A percentile compares a stretch with the other conserved stretches of the same genome.
Evolutionary conservation across 2,888 invertebrate genomes (phyloP).

Genomic region (Tromatobia lineatoria): DNA sequence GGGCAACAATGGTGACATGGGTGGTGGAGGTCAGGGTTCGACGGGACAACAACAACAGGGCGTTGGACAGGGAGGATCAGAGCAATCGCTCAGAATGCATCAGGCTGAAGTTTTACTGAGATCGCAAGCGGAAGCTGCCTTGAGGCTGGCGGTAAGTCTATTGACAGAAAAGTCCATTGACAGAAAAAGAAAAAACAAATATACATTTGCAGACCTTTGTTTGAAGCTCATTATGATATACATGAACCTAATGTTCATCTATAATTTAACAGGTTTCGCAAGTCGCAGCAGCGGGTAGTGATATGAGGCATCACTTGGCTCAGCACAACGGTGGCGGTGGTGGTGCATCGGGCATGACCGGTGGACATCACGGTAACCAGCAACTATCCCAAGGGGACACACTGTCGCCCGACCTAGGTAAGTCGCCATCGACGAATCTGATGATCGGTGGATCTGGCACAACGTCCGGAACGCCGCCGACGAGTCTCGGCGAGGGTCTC

Average conservation of each 20-base stretch:
- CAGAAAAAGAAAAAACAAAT: background rate
- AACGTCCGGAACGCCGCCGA: constrained; percentile 66
- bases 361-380: constrained; percentile 83
- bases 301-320: constrained; percentile 84
- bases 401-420: constrained; percentile 83
- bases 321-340: constrained; percentile 83
- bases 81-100: constrained; percentile 88
- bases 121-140: constrained; percentile 94
- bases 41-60: constrained; percentile 83
- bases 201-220: background rate
- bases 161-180: background rate
- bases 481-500: constrained; percentile 68
- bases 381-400: constrained; percentile 83
- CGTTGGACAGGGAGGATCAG: constrained; percentile 81
- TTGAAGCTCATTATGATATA: background rate
- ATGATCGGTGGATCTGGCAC: constrained; percentile 67
- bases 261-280: constrained; percentile 79
- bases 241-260: background rate
- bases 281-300: constrained; percentile 83
- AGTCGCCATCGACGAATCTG: constrained; percentile 72
- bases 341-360: constrained; percentile 81
- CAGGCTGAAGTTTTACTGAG: constrained; percentile 93
- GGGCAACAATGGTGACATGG: constrained; percentile 85
- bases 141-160: constrained; percentile 90
- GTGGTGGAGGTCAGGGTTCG: constrained; percentile 82